These are phyloP conservation scores for Incurvaria masculella DNA, from an alignment of 2,888 invertebrate species.

Conservation along the genomic window DNA sequence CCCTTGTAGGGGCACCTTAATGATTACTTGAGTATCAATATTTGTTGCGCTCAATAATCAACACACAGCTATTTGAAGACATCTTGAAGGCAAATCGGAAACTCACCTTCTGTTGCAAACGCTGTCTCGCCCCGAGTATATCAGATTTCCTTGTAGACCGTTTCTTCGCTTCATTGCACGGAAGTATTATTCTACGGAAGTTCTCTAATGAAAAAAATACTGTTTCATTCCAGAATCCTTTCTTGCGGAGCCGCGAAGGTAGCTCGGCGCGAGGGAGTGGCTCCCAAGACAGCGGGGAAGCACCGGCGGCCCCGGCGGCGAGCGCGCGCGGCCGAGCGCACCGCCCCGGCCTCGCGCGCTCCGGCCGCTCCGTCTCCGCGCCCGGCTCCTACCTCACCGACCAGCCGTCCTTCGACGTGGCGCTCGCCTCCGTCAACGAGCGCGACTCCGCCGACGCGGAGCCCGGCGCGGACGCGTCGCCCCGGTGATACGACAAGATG, in stretches of 20 bases:
- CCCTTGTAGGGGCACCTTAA: too few relatives aligned
- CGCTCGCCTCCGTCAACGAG: conserved; percentile 41
- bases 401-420: conserved; percentile 43
- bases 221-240: conserved; percentile 46
- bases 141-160: too few relatives aligned
- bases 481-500: conserved; percentile 12
- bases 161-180: too few relatives aligned
- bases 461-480: not conserved
- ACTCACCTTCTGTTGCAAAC: too few relatives aligned
- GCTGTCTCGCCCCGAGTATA: too few relatives aligned
- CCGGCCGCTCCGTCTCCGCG: conserved; percentile 42
- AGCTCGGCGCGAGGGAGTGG: conserved; percentile 36
- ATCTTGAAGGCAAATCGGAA: too few relatives aligned
- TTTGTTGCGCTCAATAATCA: too few relatives aligned
- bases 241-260: conserved; percentile 42
- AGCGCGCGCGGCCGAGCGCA: conserved; percentile 19
- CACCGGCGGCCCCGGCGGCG: conserved; percentile 13
- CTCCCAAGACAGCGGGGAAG: conserved; percentile 17
- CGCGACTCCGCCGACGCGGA: not conserved
- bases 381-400: conserved; percentile 46
- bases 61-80: too few relatives aligned
- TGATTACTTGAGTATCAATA: too few relatives aligned
- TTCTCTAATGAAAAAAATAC: too few relatives aligned
- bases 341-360: conserved; percentile 26
- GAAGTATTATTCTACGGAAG: too few relatives aligned